These are phyloP conservation scores for Apodemus speciosus DNA, from an alignment of 2,113 vertebrate species.

Conservation along the genomic window DNA sequence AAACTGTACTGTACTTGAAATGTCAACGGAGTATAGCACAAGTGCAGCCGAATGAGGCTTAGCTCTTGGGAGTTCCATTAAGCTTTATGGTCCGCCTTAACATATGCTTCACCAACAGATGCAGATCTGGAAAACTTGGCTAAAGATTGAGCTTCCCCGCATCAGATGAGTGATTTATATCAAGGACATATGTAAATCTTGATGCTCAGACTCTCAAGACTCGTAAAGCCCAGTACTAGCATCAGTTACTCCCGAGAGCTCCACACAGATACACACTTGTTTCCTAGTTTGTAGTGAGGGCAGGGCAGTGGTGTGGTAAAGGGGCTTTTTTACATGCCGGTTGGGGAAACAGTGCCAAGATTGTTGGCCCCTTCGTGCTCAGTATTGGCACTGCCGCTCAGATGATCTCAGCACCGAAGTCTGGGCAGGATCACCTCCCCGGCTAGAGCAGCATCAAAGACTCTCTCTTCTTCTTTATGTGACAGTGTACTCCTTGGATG, in stretches of 20 bases:
- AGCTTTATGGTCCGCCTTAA: constrained; percentile 36
- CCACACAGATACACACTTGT: not conserved
- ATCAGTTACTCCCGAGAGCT: not conserved
- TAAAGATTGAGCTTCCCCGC: not conserved
- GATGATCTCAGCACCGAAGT: not conserved
- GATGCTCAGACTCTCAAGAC: not conserved
- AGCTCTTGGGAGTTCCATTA: constrained; percentile 3
- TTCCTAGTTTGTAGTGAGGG: constrained; percentile 10
- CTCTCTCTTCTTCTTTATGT: constrained; percentile 53
- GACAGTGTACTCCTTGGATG: constrained; percentile 93
- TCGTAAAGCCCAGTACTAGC: not conserved
- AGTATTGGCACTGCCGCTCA: not conserved
- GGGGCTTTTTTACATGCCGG: not conserved
- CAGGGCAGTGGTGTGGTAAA: not conserved
- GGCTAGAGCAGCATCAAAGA: not conserved
- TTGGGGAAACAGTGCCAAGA: not conserved
- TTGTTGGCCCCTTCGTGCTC: not conserved
- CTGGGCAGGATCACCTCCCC: not conserved
- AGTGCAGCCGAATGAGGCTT: not conserved
- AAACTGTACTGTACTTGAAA: not conserved
- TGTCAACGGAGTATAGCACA: constrained; percentile 18
- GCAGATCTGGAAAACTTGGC: constrained; percentile 19
- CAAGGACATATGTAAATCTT: constrained; percentile 23
- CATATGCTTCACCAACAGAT: constrained; percentile 20
- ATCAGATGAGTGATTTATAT: constrained; percentile 18